Evolutionary conservation across 2,113 vertebrate genomes (phyloP).

Genomic region (Telmatochromis brichardi): DNA sequence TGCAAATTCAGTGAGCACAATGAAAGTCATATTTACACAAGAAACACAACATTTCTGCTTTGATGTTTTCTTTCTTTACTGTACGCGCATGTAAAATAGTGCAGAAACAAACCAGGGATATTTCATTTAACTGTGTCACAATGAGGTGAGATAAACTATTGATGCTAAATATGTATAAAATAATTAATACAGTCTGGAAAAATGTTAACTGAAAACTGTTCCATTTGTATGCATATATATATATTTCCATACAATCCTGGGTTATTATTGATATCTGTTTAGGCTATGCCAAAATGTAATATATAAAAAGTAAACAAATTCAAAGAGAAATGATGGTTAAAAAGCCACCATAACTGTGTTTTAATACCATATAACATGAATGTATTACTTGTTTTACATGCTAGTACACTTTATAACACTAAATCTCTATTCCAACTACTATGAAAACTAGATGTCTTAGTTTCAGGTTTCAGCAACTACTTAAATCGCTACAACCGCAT

Average conservation of each 20-base stretch:
- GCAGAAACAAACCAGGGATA: not conserved
- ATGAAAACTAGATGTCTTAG: not conserved
- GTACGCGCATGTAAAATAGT: not conserved
- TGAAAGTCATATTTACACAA: not conserved
- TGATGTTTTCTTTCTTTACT: not conserved
- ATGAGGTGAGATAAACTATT: not conserved
- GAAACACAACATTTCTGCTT: not conserved
- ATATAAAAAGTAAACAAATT: not conserved
- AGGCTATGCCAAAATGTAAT: not conserved
- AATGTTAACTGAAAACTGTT: not conserved
- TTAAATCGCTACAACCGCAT: not conserved
- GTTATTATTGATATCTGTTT: not conserved
- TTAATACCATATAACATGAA: not conserved
- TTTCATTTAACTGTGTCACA: not conserved
- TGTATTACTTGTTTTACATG: not conserved
- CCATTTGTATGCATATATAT: too few relatives aligned
- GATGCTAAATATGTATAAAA: not conserved
- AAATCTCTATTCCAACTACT: not conserved
- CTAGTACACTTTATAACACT: not conserved
- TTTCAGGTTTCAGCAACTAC: not conserved
- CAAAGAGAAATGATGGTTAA: not conserved
- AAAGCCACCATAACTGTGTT: not conserved
- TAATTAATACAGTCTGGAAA: not conserved
- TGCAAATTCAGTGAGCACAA: not conserved
- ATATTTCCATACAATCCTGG: not conserved